These are phyloP conservation scores for Cyanoderma ruficeps DNA, from an alignment of 2,113 vertebrate species.

Conservation along the genomic window DNA sequence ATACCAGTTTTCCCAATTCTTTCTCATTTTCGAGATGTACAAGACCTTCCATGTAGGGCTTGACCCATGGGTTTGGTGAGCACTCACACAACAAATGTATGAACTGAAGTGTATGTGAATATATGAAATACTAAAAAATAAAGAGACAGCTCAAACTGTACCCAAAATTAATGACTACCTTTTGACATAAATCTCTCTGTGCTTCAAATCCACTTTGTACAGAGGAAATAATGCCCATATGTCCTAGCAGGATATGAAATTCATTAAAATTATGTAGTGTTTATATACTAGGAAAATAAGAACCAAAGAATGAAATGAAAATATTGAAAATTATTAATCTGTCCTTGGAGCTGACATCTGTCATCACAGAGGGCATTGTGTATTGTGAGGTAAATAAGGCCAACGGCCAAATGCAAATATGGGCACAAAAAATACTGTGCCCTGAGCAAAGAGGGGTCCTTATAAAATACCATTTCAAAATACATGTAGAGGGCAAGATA, in stretches of 20 bases:
- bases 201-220: neutral
- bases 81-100: neutral
- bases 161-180: slow-evolving; percentile 6
- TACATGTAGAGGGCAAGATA: neutral
- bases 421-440: neutral
- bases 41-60: neutral
- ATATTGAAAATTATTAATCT: neutral
- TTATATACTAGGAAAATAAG: neutral
- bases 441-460: neutral
- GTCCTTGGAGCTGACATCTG: neutral
- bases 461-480: neutral
- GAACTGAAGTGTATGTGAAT: neutral
- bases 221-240: neutral
- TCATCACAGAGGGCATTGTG: neutral
- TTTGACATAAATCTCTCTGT: slow-evolving; percentile 5
- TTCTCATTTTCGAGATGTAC: neutral
- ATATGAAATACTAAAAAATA: neutral
- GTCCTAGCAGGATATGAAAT: slow-evolving; percentile 20
- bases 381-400: neutral
- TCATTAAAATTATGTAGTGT: slow-evolving; percentile 35
- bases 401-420: neutral
- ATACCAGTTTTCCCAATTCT: neutral
- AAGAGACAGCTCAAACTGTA: neutral
- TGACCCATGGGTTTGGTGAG: neutral
- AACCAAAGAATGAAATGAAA: slow-evolving; percentile 7